These are phyloP conservation scores for Sarcoramphus papa DNA, from an alignment of 2,797 vertebrate genomes.

Conservation along the genomic window DNA sequence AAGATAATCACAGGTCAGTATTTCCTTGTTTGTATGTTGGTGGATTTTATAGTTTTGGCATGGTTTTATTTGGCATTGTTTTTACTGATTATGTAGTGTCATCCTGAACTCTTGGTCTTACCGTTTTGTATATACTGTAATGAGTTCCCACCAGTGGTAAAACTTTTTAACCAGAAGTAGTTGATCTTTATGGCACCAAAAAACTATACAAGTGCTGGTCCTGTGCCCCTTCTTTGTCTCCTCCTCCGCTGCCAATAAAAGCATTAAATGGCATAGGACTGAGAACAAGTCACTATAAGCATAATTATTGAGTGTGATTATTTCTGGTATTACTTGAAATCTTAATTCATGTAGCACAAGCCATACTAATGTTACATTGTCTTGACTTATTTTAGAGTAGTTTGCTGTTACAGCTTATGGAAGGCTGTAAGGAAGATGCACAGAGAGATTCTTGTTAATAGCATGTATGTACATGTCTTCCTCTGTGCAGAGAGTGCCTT, in stretches of 20 bases:
- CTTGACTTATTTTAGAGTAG: not conserved
- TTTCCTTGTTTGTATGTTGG: not conserved
- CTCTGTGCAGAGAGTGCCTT: rapidly evolving
- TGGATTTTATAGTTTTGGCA: not conserved
- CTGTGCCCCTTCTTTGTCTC: not conserved
- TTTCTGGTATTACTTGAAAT: not conserved
- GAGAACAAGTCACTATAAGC: not conserved
- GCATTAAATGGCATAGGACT: not conserved
- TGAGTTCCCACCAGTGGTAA: not conserved
- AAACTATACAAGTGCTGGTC: not conserved
- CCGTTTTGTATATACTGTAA: not conserved
- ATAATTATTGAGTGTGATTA: not conserved
- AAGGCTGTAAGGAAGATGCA: not conserved
- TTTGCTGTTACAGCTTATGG: not conserved
- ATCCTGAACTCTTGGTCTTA: not conserved
- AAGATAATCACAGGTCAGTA: not conserved
- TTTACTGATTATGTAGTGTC: not conserved
- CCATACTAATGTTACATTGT: not conserved
- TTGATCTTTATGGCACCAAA: not conserved
- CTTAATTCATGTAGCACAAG: not conserved
- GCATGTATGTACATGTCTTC: not conserved
- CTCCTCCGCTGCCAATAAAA: not conserved
- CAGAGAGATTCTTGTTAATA: not conserved
- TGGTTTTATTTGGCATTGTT: not conserved
- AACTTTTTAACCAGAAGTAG: not conserved